These are phyloP conservation scores for Leucoma salicis DNA, from an alignment of 2,888 invertebrate genomes.

Conservation along the genomic window DNA sequence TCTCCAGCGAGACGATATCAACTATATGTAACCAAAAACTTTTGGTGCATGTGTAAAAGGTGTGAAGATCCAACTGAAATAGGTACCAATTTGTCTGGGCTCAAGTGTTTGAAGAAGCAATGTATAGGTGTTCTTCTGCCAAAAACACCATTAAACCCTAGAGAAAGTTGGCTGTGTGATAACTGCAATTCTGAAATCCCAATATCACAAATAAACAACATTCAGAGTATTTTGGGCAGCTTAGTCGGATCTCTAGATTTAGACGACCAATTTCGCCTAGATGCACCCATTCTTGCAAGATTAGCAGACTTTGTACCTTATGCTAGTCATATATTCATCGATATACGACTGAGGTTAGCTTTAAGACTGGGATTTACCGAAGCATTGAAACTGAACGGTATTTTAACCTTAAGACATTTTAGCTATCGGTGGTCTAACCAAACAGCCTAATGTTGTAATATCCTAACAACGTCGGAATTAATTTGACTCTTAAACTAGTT, in stretches of 20 bases:
- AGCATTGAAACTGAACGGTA: slow-evolving; percentile 58
- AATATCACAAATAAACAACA: slow-evolving; percentile 64
- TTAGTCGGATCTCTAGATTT: slow-evolving; percentile 73
- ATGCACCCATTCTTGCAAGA: slow-evolving; percentile 52
- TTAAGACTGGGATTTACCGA: slow-evolving; percentile 55
- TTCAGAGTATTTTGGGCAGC: slow-evolving; percentile 78
- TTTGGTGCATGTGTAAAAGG: slow-evolving; percentile 84
- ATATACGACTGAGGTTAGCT: slow-evolving; percentile 57
- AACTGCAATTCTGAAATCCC: slow-evolving; percentile 64
- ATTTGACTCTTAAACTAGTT: too few relatives aligned
- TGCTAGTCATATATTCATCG: slow-evolving; percentile 65
- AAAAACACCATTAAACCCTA: slow-evolving; percentile 64
- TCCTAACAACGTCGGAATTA: not conserved
- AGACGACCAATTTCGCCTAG: slow-evolving; percentile 71
- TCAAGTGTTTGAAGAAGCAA: slow-evolving; percentile 75
- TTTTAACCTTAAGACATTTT: slow-evolving; percentile 11
- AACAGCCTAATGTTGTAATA: not conserved
- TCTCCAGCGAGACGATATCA: slow-evolving; percentile 83
- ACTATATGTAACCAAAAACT: slow-evolving; percentile 84
- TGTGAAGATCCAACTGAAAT: slow-evolving; percentile 85
- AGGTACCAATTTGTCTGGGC: slow-evolving; percentile 77
- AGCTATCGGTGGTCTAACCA: slow-evolving; percentile 11
- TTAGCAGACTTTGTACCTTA: slow-evolving; percentile 60
- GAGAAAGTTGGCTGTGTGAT: slow-evolving; percentile 81
- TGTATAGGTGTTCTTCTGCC: slow-evolving; percentile 81